These are phyloP conservation scores for Sesia bembeciformis DNA, from an alignment of 2,888 invertebrate genomes.

Conservation along the genomic window DNA sequence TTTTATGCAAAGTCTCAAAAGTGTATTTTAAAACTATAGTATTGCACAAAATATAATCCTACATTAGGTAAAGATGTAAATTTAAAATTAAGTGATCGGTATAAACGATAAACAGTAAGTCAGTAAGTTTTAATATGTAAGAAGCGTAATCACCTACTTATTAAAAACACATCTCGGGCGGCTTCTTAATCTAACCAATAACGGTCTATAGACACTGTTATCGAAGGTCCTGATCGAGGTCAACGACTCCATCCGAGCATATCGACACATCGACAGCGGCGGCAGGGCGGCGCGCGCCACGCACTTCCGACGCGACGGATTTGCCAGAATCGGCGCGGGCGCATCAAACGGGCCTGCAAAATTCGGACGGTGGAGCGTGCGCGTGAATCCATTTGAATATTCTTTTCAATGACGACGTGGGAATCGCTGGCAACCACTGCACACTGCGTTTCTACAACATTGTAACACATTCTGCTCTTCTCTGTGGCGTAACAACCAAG, in stretches of 20 bases:
- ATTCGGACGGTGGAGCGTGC: conserved; percentile 66
- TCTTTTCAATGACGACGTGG: conserved; percentile 62
- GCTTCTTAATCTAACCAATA: conserved; percentile 49
- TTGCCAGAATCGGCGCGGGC: conserved; percentile 73
- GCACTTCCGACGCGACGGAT: conserved; percentile 74
- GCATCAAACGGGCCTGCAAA: conserved; percentile 68
- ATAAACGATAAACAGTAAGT: too few relatives aligned
- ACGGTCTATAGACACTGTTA: conserved; percentile 43
- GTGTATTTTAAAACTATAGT: neutral
- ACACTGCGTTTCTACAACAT: conserved; percentile 4
- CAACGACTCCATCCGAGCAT: conserved; percentile 58
- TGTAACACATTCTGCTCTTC: conserved; percentile 21
- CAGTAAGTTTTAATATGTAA: neutral
- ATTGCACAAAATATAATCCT: neutral
- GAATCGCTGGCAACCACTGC: conserved; percentile 39
- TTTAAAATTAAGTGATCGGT: too few relatives aligned
- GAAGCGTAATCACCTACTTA: neutral
- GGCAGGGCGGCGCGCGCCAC: conserved; percentile 45
- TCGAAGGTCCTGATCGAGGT: conserved; percentile 63
- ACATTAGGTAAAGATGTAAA: too few relatives aligned
- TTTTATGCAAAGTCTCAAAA: neutral
- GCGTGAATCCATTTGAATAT: conserved; percentile 73
- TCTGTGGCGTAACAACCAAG: conserved; percentile 12
- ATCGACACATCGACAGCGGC: conserved; percentile 55
- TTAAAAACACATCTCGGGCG: conserved; percentile 20